These are phyloP conservation scores for Cynodonichthys magdalenae DNA, from an alignment of 2,797 vertebrate genomes.

Conservation along the genomic window DNA sequence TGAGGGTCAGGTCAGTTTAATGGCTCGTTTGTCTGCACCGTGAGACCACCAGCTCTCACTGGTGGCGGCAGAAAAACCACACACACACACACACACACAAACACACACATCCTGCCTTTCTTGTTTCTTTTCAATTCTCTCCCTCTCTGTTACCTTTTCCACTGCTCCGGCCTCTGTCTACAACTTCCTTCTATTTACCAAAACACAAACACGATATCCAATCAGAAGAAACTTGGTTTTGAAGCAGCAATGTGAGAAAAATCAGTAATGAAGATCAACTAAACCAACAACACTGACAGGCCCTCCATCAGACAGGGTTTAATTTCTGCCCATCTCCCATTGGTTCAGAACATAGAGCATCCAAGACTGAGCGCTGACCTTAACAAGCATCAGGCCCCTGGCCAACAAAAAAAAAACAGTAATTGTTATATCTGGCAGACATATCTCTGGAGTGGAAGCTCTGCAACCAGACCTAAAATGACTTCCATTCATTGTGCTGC, in stretches of 20 bases:
- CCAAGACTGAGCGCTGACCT: conserved; percentile 37
- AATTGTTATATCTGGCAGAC: conserved; percentile 50
- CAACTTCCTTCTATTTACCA: conserved; percentile 13
- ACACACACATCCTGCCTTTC: conserved; percentile 24
- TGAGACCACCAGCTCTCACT: conserved; percentile 67
- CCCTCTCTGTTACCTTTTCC: conserved; percentile 53
- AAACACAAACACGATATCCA: conserved; percentile 8
- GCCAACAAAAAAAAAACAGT: conserved; percentile 55
- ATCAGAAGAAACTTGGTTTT: neutral
- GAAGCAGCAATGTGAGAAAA: neutral
- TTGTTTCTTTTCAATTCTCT: conserved; percentile 53
- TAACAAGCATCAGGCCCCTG: conserved; percentile 14
- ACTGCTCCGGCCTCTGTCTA: conserved; percentile 24
- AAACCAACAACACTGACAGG: too few species aligned
- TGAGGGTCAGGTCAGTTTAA: conserved; percentile 62
- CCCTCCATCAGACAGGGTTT: too few species aligned
- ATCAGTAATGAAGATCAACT: too few species aligned
- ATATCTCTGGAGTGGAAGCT: conserved; percentile 40
- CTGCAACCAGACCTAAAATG: conserved; percentile 58
- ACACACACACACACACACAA: conserved; percentile 17
- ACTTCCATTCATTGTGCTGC: conserved; percentile 63
- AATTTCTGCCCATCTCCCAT: conserved; percentile 26
- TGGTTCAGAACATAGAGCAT: conserved; percentile 47
- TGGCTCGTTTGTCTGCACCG: conserved; percentile 69
- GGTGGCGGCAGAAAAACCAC: conserved; percentile 56